Evolutionary conservation across 2,113 vertebrate species (phyloP), one percentile per base, ranked within the genome.

Genomic region (Hippocampus comes): DNA sequence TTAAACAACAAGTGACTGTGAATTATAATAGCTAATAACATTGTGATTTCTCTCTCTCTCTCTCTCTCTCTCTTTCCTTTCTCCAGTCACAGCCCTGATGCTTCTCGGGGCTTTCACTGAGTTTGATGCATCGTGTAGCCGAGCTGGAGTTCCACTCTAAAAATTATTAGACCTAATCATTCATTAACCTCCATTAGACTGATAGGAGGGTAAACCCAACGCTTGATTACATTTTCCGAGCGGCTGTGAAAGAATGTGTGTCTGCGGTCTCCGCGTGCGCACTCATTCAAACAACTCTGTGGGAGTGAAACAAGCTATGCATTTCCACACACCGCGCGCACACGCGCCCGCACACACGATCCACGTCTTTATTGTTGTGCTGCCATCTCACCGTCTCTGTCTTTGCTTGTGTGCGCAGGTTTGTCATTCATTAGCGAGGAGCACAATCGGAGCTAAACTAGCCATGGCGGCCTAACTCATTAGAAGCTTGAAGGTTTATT

Each of bases 401-500:
- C 64, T 75, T 70, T 76, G 72, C 60, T 48, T 73, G 69, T 65
- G 56, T 51, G 74, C 56, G 68, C 67, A 66, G 87, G 84, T 86
- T 87, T 86, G 89, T 90, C 89, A 90, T 90, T 91, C 88, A 90
- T 92, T 92, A 92, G 82, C 82, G 77, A 86, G 84, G 87, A 89
- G 88, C 84, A 91, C 90, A 91, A 93, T 92, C 90, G 89, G 90
- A 87, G 86, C 88, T 90, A 93, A 92, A 94, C 93, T 92, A 91
- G 90, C 89, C 92, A 93, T 92, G 87, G 92, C 88, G 87, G 90
- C 89, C 92, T 88, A 87, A 89, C 92, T 93, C 91, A 93, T 94
- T 93, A 93, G 85, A 91, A 91, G 79, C 87, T 90, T 88, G 53
- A 92, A 93, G 92, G 92, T 94, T 95, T 94, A 93, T 93, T 94